Evolutionary conservation across 2,797 vertebrate genomes (phyloP).

Genomic region (Phaenicophaeus curvirostris): DNA sequence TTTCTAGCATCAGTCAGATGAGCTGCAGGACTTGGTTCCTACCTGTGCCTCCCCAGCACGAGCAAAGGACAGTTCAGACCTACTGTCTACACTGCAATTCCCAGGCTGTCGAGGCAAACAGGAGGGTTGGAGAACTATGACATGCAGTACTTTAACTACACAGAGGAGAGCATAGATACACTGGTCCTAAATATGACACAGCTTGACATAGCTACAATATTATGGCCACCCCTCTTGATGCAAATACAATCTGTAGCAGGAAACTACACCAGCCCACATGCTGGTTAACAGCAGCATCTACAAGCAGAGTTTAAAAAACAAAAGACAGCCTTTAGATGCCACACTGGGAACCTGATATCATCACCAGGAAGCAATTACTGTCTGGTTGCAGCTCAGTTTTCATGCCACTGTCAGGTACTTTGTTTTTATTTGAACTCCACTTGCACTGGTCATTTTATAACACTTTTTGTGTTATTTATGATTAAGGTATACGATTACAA

Average conservation of each 20-base stretch:
- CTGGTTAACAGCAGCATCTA: not conserved
- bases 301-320: not conserved
- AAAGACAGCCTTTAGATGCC: not conserved
- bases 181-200: not conserved
- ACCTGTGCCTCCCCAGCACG: not conserved
- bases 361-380: constrained; percentile 8
- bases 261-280: not conserved
- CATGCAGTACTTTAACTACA: rapidly evolving
- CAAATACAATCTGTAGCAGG: not conserved
- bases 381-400: constrained; percentile 2
- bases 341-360: not conserved
- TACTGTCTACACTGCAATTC: not conserved
- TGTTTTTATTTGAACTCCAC: constrained; percentile 4
- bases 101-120: not conserved
- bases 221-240: rapidly evolving
- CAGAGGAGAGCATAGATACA: not conserved
- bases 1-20: not conserved
- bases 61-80: not conserved
- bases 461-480: constrained; percentile 22
- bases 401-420: not conserved
- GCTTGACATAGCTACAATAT: not conserved
- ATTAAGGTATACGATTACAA: not conserved
- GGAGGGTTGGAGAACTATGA: not conserved
- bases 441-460: constrained; percentile 1
- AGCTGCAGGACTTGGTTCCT: not conserved